Conservation (phyloP, 2,888 invertebrate species). For the Pycnomerus fuliginosus region DNA sequence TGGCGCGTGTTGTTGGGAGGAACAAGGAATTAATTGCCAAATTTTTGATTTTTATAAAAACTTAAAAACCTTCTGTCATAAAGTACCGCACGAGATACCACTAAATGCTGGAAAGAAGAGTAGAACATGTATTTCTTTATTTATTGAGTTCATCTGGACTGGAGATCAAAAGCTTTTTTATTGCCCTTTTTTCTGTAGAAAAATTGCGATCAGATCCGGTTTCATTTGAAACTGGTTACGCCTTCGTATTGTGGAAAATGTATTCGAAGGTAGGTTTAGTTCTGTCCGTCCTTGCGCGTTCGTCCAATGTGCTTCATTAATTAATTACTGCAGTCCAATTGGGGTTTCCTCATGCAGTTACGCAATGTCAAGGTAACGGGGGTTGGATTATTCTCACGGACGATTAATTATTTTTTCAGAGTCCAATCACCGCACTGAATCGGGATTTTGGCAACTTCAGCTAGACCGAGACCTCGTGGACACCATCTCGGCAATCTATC, state of each 20-base stretch:
- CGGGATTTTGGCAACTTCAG: conserved; percentile 86
- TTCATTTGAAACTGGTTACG: conserved; percentile 38
- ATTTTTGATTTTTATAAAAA: no score
- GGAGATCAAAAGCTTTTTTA: conserved; percentile 13
- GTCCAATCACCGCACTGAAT: conserved; percentile 61
- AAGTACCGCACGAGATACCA: no score
- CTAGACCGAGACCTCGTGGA: conserved; percentile 90
- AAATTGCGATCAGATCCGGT: conserved; percentile 35
- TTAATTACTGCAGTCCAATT: no score
- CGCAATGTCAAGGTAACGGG: conserved; percentile 6
- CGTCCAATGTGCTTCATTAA: conserved; percentile 17
- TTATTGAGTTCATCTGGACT: not conserved
- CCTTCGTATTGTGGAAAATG: conserved; percentile 36
- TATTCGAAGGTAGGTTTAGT: conserved; percentile 18
- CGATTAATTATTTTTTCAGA: conserved; percentile 57
- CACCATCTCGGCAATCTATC: conserved; percentile 89
- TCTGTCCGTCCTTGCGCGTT: conserved; percentile 29
- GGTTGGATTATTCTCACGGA: not conserved
- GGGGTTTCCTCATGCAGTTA: conserved; percentile 10
- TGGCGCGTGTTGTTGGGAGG: no score
- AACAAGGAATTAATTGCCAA: no score
- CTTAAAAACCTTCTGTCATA: no score
- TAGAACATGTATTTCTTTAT: no score
- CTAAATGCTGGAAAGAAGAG: no score
- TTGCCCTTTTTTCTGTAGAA: conserved; percentile 22